These are phyloP conservation scores for Eulithis prunata DNA, from an alignment of 2,888 invertebrate genomes.

Conservation along the genomic window DNA sequence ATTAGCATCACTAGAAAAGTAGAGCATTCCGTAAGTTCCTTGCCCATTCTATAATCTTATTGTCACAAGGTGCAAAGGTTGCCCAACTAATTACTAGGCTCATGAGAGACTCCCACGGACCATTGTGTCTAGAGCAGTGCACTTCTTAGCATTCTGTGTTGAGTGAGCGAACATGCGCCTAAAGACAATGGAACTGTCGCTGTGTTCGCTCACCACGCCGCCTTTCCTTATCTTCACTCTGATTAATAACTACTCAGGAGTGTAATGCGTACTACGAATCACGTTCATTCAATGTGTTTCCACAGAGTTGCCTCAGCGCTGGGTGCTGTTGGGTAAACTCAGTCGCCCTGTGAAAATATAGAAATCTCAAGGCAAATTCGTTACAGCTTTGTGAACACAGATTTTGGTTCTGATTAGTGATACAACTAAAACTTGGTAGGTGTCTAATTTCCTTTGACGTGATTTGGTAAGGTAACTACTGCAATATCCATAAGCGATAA, in stretches of 20 bases:
- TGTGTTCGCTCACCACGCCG: constrained; percentile 58
- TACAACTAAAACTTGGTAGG: constrained; percentile 61
- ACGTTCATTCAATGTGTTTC: constrained; percentile 44
- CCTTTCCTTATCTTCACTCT: constrained; percentile 46
- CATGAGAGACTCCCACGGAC: constrained; percentile 76
- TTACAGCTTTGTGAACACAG: constrained; percentile 65
- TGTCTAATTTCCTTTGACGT: constrained; percentile 64
- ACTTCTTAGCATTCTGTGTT: constrained; percentile 65
- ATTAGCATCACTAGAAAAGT: constrained; percentile 21
- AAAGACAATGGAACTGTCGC: constrained; percentile 53
- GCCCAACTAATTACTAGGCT: constrained; percentile 67
- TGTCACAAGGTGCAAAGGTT: constrained; percentile 63
- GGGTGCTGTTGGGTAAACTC: constrained; percentile 60
- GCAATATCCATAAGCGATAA: too few relatives aligned
- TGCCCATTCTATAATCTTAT: constrained; percentile 43
- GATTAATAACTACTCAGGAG: constrained; percentile 51
- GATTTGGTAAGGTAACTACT: constrained; percentile 45
- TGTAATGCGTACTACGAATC: constrained; percentile 50
- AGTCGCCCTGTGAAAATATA: constrained; percentile 65
- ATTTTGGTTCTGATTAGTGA: constrained; percentile 62
- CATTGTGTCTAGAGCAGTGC: constrained; percentile 64
- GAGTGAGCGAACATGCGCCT: constrained; percentile 50
- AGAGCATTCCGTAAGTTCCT: constrained; percentile 29
- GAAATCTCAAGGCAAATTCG: constrained; percentile 74
- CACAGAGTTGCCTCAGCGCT: constrained; percentile 52